Evolutionary conservation across 2,888 invertebrate species (phyloP).

Genomic region (Euclidia mi): DNA sequence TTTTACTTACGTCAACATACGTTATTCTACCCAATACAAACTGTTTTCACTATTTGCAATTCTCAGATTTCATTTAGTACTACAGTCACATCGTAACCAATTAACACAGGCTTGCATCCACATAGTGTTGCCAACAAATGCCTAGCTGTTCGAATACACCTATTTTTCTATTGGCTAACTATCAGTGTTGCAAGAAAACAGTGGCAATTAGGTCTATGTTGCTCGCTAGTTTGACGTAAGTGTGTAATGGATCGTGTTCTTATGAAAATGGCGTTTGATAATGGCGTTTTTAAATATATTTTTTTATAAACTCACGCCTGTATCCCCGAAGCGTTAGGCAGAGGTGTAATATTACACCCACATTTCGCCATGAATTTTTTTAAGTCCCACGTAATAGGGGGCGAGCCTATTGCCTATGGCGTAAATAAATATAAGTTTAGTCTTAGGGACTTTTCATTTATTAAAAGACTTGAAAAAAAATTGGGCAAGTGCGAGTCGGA

Average conservation of each 20-base stretch:
- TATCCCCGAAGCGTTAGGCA: too few relatives aligned
- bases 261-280: too few relatives aligned
- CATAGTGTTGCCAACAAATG: background rate
- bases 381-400: too few relatives aligned
- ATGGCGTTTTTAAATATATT: too few relatives aligned
- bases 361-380: too few relatives aligned
- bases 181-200: background rate
- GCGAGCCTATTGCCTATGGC: too few relatives aligned
- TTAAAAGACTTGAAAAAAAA: too few relatives aligned
- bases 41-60: background rate
- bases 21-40: conserved; percentile 6
- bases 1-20: background rate
- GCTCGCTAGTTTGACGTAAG: background rate
- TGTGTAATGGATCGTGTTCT: background rate
- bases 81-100: conserved; percentile 3
- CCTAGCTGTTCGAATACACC: background rate
- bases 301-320: too few relatives aligned
- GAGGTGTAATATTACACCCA: too few relatives aligned
- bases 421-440: too few relatives aligned
- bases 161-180: conserved; percentile 3
- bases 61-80: conserved; percentile 11
- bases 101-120: background rate
- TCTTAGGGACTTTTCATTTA: too few relatives aligned
- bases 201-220: background rate
- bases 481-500: too few relatives aligned